Evolutionary conservation across 2,888 invertebrate genomes (phyloP).

Genomic region (Noctua janthe): DNA sequence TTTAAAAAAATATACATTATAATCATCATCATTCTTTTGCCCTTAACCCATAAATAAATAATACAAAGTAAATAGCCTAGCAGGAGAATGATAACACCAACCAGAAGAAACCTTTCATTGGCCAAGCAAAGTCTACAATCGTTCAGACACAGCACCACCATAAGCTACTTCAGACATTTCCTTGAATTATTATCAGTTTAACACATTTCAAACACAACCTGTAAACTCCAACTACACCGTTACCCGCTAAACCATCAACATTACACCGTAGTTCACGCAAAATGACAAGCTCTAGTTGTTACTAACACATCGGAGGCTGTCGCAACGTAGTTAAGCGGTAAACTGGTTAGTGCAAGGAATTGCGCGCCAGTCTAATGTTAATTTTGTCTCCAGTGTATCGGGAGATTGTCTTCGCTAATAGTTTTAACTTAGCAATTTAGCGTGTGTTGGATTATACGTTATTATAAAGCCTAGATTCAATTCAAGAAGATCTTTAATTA

Average conservation of each 20-base stretch:
- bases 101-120: not conserved
- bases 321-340: slow-evolving; percentile 53
- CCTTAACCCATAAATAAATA: too few species aligned
- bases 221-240: not conserved
- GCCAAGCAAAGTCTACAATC: not conserved
- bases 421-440: slow-evolving; percentile 52
- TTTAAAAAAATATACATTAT: too few species aligned
- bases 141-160: not conserved
- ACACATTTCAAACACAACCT: not conserved
- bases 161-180: too few species aligned
- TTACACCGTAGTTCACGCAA: slow-evolving; percentile 35
- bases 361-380: slow-evolving; percentile 59
- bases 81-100: not conserved
- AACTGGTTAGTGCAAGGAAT: slow-evolving; percentile 60
- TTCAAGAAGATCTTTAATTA: not conserved
- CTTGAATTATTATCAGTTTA: not conserved
- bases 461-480: not conserved
- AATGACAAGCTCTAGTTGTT: slow-evolving; percentile 45
- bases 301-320: slow-evolving; percentile 40
- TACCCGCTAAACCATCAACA: not conserved
- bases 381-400: slow-evolving; percentile 53
- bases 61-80: not conserved
- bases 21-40: too few species aligned
- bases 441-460: slow-evolving; percentile 5
- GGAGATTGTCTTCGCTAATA: slow-evolving; percentile 57